Percentiles rank a stretch among this genome's conserved stretches.
phyloP scores from a whole-genome alignment of 64 coral and sea anemone genomes.

The Hydrozoanthus tunicans region DNA sequence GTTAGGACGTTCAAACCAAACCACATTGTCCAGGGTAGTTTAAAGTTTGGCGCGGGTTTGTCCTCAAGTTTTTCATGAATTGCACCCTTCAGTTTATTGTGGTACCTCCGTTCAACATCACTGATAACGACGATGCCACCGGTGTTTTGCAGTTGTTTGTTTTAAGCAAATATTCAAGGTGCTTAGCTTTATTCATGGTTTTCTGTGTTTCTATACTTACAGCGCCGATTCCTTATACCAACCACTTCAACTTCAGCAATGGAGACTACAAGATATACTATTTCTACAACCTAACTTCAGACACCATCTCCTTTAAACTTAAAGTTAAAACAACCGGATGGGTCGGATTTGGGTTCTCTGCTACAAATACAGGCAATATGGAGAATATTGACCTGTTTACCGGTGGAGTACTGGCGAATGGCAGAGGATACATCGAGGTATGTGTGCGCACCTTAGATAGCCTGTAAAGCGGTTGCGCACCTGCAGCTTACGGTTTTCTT shows the following conservation, averaged over 20 bases:
- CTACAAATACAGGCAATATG: background rate
- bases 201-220: background rate
- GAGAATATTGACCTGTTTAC: background rate
- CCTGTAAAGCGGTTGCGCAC: no score
- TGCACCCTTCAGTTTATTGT: no score
- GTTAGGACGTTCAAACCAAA: no score
- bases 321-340: conserved; percentile 3
- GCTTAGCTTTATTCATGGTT: no score
- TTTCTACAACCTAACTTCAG: conserved; percentile 43
- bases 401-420: conserved; percentile 18
- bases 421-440: conserved; percentile 29
- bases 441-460: background rate
- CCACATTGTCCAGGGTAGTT: no score
- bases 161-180: no score
- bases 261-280: conserved; percentile 18
- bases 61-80: no score
- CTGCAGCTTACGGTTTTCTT: no score
- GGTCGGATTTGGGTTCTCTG: conserved; percentile 21
- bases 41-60: no score
- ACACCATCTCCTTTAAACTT: conserved; percentile 43
- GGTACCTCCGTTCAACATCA: no score
- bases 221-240: conserved; percentile 14
- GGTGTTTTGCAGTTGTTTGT: no score
- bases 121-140: no score
- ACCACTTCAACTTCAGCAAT: conserved; percentile 1